phyloP scores from a whole-genome alignment of 2,113 vertebrate genomes.

The Coryphaenoides rupestris region DNA sequence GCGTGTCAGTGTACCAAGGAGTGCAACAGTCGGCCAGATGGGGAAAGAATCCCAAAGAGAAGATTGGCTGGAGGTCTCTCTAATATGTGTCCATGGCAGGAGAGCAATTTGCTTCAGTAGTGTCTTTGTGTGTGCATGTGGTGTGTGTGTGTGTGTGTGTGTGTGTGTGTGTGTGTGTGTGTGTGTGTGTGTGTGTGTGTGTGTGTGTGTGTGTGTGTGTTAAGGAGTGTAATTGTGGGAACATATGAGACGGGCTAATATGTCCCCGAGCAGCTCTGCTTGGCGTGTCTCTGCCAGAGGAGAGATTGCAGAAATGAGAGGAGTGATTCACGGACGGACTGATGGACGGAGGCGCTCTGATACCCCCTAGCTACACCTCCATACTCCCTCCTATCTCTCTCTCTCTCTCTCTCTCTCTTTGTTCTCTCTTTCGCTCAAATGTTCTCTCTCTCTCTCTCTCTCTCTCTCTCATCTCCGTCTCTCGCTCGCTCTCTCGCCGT shows the following conservation, averaged over 20 bases:
- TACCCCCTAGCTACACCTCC: background rate
- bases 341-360: background rate
- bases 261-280: background rate
- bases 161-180: conserved; percentile 1
- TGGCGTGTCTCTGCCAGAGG: background rate
- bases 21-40: too few species aligned
- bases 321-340: background rate
- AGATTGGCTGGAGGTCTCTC: too few species aligned
- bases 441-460: too few species aligned
- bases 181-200: background rate
- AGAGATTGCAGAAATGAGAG: conserved; percentile 1
- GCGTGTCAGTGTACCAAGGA: too few species aligned
- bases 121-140: background rate
- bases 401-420: too few species aligned
- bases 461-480: too few species aligned
- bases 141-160: background rate
- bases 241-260: background rate
- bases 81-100: too few species aligned
- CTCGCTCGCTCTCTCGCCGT: too few species aligned
- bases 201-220: background rate
- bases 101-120: background rate
- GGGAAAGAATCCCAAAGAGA: too few species aligned
- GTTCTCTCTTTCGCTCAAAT: too few species aligned
- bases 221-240: background rate
- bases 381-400: background rate